These are phyloP conservation scores for Phytoseiulus persimilis DNA, from an alignment of 2,888 invertebrate genomes.

Conservation along the genomic window DNA sequence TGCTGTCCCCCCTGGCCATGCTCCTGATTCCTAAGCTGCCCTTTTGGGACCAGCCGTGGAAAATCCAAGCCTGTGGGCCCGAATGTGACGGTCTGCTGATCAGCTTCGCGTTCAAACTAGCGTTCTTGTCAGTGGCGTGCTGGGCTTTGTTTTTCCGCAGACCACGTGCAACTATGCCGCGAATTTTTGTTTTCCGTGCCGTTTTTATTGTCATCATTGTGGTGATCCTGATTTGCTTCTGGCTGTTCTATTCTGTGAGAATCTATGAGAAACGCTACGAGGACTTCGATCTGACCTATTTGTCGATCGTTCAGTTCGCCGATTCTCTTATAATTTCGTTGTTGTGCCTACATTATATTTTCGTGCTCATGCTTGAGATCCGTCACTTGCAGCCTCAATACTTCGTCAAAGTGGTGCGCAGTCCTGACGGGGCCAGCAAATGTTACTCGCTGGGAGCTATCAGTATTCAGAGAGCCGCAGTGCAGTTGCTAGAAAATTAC, in stretches of 20 bases:
- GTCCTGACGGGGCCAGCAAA: constrained; percentile 85
- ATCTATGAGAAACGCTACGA: constrained; percentile 51
- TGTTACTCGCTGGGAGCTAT: constrained; percentile 73
- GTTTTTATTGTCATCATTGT: constrained; percentile 77
- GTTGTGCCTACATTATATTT: constrained; percentile 85
- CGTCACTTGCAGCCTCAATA: constrained; percentile 82
- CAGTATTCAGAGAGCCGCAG: constrained; percentile 88
- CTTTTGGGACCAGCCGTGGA: constrained; percentile 43
- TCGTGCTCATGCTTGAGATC: constrained; percentile 83
- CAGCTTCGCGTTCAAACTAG: constrained; percentile 79
- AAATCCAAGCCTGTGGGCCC: constrained; percentile 63
- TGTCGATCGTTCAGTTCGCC: constrained; percentile 80
- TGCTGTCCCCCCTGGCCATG: constrained; percentile 87
- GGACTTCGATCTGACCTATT: constrained; percentile 59
- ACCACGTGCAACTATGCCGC: constrained; percentile 75
- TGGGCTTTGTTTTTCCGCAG: constrained; percentile 85
- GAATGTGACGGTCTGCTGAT: constrained; percentile 89
- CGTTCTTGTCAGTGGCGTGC: constrained; percentile 75
- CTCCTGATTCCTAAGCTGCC: constrained; percentile 76
- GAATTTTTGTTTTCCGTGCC: constrained; percentile 81
- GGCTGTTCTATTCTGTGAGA: constrained; percentile 95
- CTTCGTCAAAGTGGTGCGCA: constrained; percentile 64
- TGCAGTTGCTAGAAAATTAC: constrained; percentile 86
- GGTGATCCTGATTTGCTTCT: constrained; percentile 88
- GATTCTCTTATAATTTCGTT: constrained; percentile 85